Evolutionary conservation across 2,113 vertebrate genomes (phyloP), one percentile per base, ranked within the genome.

Genomic region (Callipepla squamata): DNA sequence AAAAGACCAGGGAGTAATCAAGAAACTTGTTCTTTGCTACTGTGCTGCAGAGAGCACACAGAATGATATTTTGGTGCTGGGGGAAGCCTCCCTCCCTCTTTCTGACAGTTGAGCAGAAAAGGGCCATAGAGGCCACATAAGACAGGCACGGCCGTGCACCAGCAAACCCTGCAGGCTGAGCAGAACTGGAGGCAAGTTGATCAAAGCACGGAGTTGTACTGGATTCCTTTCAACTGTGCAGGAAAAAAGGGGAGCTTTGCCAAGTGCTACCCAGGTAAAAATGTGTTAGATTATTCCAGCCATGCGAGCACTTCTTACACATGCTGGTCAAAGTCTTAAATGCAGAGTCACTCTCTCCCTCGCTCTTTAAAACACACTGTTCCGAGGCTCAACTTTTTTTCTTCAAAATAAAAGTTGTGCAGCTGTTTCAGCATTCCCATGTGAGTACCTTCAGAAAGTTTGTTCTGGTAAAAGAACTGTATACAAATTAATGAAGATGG

Each of bases 101-200:
- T 97, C 97, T 98, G 98, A 98, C 97, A 97, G 97, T 96, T 95
- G 96, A 97, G 95, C 92, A 98, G 96, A 97, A 97, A 97, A 97
- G 97, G 98, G 98, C 98, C 98, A 98, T 97, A 97, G 97, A 98
- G 98, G 98, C 98, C 98, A 98, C 97, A 98, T 94, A 96, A 98
- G 91, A 97, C 96, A 98, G 92, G 97, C 96, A 97, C 92, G 13
- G 92, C 89, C 66, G 94, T 97, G 97, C 96, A 91, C 96, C 96
- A 96, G 97, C 96, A 94, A 96, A 98, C 90, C 62, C 12, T 95
- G 96, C 96, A 96, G 96, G 95, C 97, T 97, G 92, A 82, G 93
- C 96, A 96, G 75, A 96, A 90, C 94, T 69, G 93, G 94, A 97
- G 96, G 90, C 95, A 95, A 97, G 89, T 51, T 93, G 97, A 94